Evolutionary conservation across 2,888 invertebrate species (phyloP), one percentile per base, ranked within the genome.

Genomic region (Agrilus mali): DNA sequence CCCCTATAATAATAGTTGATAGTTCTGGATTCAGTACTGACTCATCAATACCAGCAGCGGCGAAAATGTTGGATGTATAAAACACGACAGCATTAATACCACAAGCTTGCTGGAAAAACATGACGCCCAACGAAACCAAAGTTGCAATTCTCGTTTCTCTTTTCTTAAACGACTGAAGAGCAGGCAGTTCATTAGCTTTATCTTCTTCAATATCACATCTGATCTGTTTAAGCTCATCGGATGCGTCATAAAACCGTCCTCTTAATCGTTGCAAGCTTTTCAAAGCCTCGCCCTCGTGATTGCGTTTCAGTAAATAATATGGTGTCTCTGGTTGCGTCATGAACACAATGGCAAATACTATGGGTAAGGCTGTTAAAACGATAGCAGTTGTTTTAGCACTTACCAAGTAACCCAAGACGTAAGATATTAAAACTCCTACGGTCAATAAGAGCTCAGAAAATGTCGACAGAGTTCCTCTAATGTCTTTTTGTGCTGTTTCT

Each of bases 51-150:
- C 77, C 77, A 10, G 86, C 79, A 32, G 72, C 73, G 41, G 66
- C 57, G 63, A 93, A 92, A 47, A 94, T 93, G 2, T 70, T 62
- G 0, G 75, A 74, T 0, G 82, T 76, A 56, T 86, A 88, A 63
- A 89, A 85, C 49, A 88, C 82, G 7, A 89, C 82, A 1, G 86
- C 84, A 56, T 89, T 88, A 40, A 87, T 78, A 33, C 88, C 88
- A 45, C 82, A 79, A 43, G 90, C 69, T 63, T 93, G 93, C 60
- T 94, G 93, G 67, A 92, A 86, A 55, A 88, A 69, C 90, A 92
- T 92, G 6, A 93, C 71, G 2, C 82, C 78, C 58, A 82, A 78
- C 50, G 79, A 79, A 45, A 88, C 82, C 12, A 79, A 44, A 3
- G 86, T 64, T 0, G 80, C 82, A 57, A 75, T 80, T 12, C 74